These are phyloP conservation scores for Zaprionus ornatus DNA, from an alignment of 1,140 invertebrate genomes.

Conservation along the genomic window DNA sequence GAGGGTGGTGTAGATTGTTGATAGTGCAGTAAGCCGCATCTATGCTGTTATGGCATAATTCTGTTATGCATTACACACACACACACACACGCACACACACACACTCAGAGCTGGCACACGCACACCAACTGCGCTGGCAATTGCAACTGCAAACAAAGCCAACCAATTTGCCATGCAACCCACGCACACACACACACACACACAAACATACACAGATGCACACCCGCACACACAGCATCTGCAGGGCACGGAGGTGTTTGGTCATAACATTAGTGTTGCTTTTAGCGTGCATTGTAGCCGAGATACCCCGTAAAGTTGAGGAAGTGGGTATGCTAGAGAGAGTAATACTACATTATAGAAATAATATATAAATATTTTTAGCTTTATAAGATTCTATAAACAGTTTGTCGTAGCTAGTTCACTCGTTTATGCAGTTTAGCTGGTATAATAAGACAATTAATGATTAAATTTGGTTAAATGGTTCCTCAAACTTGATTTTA, in stretches of 20 bases:
- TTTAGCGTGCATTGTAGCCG: background rate
- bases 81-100: background rate
- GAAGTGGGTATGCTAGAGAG: background rate
- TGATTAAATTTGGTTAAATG: too few relatives aligned
- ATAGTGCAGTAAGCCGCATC: conserved; percentile 17
- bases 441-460: too few relatives aligned
- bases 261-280: conserved; percentile 22
- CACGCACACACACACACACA: background rate
- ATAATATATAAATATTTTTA: background rate
- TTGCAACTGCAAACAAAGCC: conserved; percentile 22
- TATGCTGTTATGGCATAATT: conserved; percentile 42
- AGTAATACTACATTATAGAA: background rate
- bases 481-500: too few relatives aligned
- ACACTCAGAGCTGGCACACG: background rate
- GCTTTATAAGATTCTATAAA: too few relatives aligned
- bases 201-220: background rate
- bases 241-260: background rate
- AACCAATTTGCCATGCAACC: conserved; percentile 41
- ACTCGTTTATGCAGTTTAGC: too few relatives aligned
- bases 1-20: background rate
- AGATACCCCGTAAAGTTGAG: background rate
- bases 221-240: background rate
- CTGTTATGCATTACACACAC: conserved; percentile 32
- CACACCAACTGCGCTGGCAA: conserved; percentile 3
- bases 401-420: too few relatives aligned